Evolutionary conservation across 1,140 invertebrate species (phyloP).

Genomic region (Drosophila athabasca): DNA sequence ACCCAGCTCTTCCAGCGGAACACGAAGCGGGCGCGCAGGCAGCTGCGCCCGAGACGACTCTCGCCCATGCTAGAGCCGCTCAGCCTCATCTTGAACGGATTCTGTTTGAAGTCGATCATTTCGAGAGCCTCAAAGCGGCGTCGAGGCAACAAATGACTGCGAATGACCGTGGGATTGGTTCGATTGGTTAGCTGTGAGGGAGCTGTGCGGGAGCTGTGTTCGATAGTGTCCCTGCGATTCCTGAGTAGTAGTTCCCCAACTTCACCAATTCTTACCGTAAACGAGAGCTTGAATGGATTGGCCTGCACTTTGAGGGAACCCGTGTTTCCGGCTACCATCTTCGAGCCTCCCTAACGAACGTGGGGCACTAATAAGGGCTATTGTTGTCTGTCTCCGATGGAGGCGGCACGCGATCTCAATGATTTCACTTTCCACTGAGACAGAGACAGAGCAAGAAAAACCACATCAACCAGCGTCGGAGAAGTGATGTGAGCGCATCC

Average conservation of each 20-base stretch:
- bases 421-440: constrained; percentile 67
- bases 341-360: constrained; percentile 17
- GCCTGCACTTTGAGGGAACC: constrained; percentile 47
- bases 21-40: constrained; percentile 73
- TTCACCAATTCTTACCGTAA: constrained; percentile 65
- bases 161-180: no score
- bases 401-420: constrained; percentile 57
- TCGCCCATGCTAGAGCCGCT: constrained; percentile 59
- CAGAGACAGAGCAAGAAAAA: constrained; percentile 11
- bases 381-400: constrained; percentile 37
- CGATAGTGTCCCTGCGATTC: constrained; percentile 1
- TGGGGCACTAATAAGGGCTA: constrained; percentile 47
- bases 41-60: constrained; percentile 71
- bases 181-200: neutral
- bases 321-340: constrained; percentile 74
- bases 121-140: constrained; percentile 25
- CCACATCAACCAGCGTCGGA: neutral
- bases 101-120: constrained; percentile 83
- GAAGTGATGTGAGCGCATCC: constrained; percentile 53
- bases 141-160: constrained; percentile 56
- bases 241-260: neutral
- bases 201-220: constrained; percentile 8
- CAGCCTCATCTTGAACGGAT: constrained; percentile 80
- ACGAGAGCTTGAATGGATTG: constrained; percentile 73
- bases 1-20: constrained; percentile 83